phyloP scores from a whole-genome alignment of 2,797 vertebrate species.

The Manis crassicaudata region DNA sequence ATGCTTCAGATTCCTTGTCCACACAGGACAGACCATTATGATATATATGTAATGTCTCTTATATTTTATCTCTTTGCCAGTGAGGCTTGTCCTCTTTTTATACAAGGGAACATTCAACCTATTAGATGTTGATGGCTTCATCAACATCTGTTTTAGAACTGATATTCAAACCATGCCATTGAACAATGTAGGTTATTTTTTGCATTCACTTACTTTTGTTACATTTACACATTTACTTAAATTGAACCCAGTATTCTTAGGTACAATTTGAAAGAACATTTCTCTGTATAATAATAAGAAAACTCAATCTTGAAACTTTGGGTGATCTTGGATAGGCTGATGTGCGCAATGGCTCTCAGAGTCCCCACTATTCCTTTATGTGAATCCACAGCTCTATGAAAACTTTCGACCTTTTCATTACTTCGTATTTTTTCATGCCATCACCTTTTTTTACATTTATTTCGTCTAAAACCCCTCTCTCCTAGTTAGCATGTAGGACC shows the following conservation, averaged over 20 bases:
- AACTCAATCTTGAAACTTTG: neutral
- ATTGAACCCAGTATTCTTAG: neutral
- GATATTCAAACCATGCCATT: neutral
- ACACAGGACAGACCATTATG: neutral
- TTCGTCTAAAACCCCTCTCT: constrained; percentile 18
- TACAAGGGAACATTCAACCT: neutral
- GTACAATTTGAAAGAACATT: neutral
- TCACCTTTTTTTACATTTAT: neutral
- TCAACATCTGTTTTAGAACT: neutral
- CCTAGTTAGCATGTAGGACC: neutral
- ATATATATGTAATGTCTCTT: neutral
- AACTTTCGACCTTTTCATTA: neutral
- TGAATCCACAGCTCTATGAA: neutral
- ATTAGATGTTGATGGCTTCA: neutral
- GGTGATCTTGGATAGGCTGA: neutral
- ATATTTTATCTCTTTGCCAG: neutral
- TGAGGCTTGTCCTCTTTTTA: neutral
- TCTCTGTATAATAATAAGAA: neutral
- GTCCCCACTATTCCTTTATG: neutral
- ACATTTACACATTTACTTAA: neutral
- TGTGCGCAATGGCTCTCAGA: neutral
- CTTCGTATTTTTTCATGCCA: neutral
- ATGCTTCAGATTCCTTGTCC: neutral
- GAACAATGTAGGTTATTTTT: neutral
- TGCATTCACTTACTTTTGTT: neutral